Percentiles rank a stretch among this genome's conserved stretches.
phyloP scores from a whole-genome alignment of 2,797 vertebrate species.

The Coluber constrictor region DNA sequence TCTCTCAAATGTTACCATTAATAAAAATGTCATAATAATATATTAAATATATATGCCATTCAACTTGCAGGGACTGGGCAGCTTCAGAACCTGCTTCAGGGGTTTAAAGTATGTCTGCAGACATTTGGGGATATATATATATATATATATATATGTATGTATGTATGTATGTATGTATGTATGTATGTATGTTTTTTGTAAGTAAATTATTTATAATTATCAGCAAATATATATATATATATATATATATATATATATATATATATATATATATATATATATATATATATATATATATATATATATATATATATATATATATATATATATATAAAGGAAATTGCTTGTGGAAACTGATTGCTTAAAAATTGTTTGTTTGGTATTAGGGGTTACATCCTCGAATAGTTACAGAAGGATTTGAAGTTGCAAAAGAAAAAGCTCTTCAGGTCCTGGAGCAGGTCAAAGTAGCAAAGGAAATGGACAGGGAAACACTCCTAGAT shows the following conservation, averaged over 20 bases:
- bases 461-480: slow-evolving; percentile 85
- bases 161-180: no score
- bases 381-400: slow-evolving; percentile 91
- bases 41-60: not conserved
- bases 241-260: no score
- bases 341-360: not conserved
- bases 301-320: no score
- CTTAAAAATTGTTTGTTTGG: not conserved
- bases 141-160: no score
- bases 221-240: no score
- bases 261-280: no score
- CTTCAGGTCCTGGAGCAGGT: slow-evolving; percentile 86
- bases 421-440: slow-evolving; percentile 90
- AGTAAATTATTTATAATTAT: no score
- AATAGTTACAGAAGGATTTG: slow-evolving; percentile 94
- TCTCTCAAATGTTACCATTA: not conserved
- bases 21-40: not conserved
- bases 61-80: not conserved
- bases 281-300: no score
- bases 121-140: no score
- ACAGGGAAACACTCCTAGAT: slow-evolving; percentile 85
- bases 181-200: no score
- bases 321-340: no score
- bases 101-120: not conserved
- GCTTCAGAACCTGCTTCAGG: not conserved